A percentile compares a stretch with the other conserved stretches of the same genome.
These are phyloP conservation scores for Myotis yumanensis DNA, from an alignment of 2,113 vertebrate genomes.

Conservation along the genomic window DNA sequence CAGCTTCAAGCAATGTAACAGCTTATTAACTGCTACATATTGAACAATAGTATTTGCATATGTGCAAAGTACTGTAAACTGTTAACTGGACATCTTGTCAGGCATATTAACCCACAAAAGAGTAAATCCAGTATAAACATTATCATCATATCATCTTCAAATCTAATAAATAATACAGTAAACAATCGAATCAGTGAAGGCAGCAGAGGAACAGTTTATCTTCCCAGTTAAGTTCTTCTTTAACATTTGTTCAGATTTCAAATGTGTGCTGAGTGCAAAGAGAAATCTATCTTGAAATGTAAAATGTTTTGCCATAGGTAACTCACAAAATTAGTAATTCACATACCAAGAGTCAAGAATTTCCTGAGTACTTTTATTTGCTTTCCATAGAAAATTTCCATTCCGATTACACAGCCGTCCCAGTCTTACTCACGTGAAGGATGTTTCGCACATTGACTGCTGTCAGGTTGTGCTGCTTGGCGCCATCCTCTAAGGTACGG, in stretches of 20 bases:
- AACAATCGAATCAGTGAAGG: not conserved
- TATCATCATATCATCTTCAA: not conserved
- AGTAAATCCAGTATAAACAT: not conserved
- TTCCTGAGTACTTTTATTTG: not conserved
- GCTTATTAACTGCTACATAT: not conserved
- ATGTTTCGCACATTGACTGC: constrained; percentile 93
- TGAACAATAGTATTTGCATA: not conserved
- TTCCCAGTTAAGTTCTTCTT: not conserved
- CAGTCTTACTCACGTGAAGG: constrained; percentile 89
- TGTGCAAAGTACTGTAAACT: not conserved
- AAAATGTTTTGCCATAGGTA: not conserved
- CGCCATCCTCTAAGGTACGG: constrained; percentile 91
- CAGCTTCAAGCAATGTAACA: not conserved
- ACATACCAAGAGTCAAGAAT: not conserved
- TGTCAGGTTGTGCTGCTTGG: constrained; percentile 93
- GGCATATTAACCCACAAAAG: not conserved
- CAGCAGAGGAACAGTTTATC: not conserved
- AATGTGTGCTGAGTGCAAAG: not conserved
- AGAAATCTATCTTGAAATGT: not conserved
- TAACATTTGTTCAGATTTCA: not conserved
- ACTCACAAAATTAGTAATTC: not conserved
- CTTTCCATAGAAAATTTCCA: not conserved
- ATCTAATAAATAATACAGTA: not conserved
- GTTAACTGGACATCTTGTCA: not conserved
- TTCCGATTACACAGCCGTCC: accelerated